Base-by-base conservation (phyloP, 2,888 invertebrate species). In the Stenurella melanura region DNA sequence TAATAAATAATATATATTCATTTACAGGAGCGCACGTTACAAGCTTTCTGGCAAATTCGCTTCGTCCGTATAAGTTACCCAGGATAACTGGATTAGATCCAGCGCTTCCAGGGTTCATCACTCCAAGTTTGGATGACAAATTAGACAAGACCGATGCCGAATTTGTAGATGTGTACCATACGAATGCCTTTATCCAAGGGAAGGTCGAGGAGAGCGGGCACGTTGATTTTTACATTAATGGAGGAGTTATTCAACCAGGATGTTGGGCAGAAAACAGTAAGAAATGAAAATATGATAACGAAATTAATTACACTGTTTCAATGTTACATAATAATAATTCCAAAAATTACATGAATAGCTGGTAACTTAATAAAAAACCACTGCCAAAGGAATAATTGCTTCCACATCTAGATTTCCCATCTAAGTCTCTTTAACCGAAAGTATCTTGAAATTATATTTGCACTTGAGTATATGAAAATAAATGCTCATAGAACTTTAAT, bases 161-260 rank as follows among this genome's bases (percentile, higher is more conserved):
- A 4, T 94, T 93, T 84, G 95, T 95, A 0, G 95, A 95, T 85
- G 92, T 94, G 1, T 91, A 94, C 69, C 95, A 95, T 83, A 94
- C 94, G 0, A 94, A 94, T 84, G 93, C 94, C 0, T 91, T 94
- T 80, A 88, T 93, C 0, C 93, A 94, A 83, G 95, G 95, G 0
- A 92, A 93, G 82, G 87, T 93, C 18, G 92, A 93, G 81, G 89
- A 92, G 42, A 92, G 92, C 80, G 95, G 95, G 0, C 93, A 94
- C 85, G 92, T 93, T 0, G 95, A 95, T 84, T 95, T 94, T 85
- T 95, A 94, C 83, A 90, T 94, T 86, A 95, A 95, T 83, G 95
- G 95, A 0, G 95, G 95, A 0, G 90, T 93, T 26, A 89, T 91
- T 56, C 94, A 95, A 81, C 94, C 94, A 0, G 94, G 94, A 0